Conservation (phyloP, 2,888 invertebrate genomes). For the Drosophila setosimentum region DNA sequence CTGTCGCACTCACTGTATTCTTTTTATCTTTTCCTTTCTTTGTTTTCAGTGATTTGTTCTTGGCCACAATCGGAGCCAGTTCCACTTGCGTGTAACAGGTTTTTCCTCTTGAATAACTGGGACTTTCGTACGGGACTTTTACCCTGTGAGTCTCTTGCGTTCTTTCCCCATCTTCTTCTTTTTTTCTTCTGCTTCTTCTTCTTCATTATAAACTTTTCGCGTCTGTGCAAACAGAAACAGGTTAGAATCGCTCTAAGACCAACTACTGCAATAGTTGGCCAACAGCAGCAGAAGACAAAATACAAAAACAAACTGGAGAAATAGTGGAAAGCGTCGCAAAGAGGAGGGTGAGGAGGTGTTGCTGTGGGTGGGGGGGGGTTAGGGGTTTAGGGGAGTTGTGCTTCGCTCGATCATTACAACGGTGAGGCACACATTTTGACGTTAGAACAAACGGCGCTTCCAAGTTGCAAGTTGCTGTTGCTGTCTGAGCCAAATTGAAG, state of each 20-base stretch:
- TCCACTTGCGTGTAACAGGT: conserved; percentile 83
- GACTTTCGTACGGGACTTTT: conserved; percentile 85
- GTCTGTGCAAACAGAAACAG: conserved; percentile 53
- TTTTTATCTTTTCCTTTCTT: conserved; percentile 4
- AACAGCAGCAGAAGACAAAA: conserved; percentile 16
- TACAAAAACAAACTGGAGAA: conserved; percentile 13
- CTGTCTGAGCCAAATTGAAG: conserved; percentile 54
- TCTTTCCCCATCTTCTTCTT: not conserved
- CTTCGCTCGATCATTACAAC: conserved; percentile 58
- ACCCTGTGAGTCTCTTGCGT: conserved; percentile 47
- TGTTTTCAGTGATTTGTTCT: conserved; percentile 54
- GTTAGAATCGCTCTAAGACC: conserved; percentile 69
- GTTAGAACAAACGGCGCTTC: conserved; percentile 79
- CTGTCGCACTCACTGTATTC: conserved; percentile 1
- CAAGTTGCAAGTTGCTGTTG: conserved; percentile 47
- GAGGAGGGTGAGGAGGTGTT: not conserved
- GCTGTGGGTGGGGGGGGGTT: not conserved
- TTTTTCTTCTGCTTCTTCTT: not conserved
- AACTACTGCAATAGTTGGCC: conserved; percentile 60
- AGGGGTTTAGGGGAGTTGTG: not conserved
- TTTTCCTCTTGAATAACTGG: conserved; percentile 84
- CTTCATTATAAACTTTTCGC: too few species aligned
- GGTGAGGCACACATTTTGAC: conserved; percentile 80
- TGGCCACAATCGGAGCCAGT: conserved; percentile 61
- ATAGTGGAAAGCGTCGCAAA: not conserved